phyloP scores from a whole-genome alignment of 2,888 invertebrate species.

The Nudaria mundana region DNA sequence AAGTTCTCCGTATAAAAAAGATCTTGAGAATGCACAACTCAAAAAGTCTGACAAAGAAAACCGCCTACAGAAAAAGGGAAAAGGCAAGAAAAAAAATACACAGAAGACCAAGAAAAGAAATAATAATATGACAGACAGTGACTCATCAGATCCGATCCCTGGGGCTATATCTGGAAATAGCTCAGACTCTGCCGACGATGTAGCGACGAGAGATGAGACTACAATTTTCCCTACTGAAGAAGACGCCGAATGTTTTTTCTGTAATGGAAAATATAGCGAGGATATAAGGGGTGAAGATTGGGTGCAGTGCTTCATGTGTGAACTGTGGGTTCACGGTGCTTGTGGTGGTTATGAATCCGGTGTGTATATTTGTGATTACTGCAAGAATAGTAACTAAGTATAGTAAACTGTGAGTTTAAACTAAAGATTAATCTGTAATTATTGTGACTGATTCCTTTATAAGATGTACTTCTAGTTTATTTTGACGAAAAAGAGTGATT shows the following conservation, averaged over 20 bases:
- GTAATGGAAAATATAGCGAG: slow-evolving; percentile 11
- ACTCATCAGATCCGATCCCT: background rate
- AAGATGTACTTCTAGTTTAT: background rate
- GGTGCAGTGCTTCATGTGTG: slow-evolving; percentile 11
- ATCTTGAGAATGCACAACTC: slow-evolving; percentile 2
- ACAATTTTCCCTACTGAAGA: slow-evolving; percentile 11
- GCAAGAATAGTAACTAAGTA: slow-evolving; percentile 5
- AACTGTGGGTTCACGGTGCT: slow-evolving; percentile 8
- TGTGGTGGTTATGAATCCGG: slow-evolving; percentile 10
- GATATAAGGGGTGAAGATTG: slow-evolving; percentile 8
- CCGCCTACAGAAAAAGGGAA: background rate
- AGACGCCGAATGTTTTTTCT: slow-evolving; percentile 18
- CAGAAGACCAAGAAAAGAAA: slow-evolving; percentile 14
- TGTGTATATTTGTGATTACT: slow-evolving; percentile 15
- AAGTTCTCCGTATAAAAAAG: slow-evolving; percentile 23
- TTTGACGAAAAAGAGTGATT: no score
- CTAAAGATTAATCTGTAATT: no score
- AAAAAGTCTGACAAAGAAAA: background rate
- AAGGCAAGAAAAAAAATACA: background rate
- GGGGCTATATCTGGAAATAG: background rate
- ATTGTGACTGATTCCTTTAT: no score
- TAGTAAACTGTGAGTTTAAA: no score
- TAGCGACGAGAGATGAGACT: slow-evolving; percentile 1
- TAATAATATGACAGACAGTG: slow-evolving; percentile 12
- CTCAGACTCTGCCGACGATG: background rate